Base-by-base conservation (phyloP, 2,888 invertebrate genomes). In the Campoplex capitator region DNA sequence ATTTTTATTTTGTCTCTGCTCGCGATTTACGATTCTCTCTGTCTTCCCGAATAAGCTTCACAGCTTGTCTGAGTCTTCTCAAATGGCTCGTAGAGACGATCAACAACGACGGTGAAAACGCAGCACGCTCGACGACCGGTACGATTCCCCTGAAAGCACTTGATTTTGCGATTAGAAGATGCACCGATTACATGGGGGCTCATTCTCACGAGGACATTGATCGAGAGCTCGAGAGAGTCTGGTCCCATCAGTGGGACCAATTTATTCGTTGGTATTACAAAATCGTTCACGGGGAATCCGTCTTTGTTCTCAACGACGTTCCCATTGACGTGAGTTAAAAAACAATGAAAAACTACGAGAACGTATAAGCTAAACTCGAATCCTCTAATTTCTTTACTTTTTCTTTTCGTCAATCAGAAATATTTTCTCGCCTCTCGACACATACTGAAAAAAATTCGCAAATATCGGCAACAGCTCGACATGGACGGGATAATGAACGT, bases 241-340 rank as follows among this genome's bases (percentile, higher is more conserved):
- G 97, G 97, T 97, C 97, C 88, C 97, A 97, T 91, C 98, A 98
- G 93, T 99, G 99, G 99, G 98, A 98, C 92, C 97, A 97, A 91
- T 98, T 98, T 96, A 96, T 94, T 94, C 96, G 81, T 92, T 97
- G 93, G 96, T 98, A 93, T 96, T 95, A 96, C 91, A 95, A 95
- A 88, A 94, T 96, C n/a, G 93, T 95, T 35, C 95, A 95, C 88
- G 95, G 91, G 3, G 91, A 94, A 74, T 91, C 92, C 8, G 86
- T 93, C 7, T 93, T 94, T 62, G 85, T 92, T 58, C 88, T 89
- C 18, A 92, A 91, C 86, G 92, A 91, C 35, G 89, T 92, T 0
- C 91, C 93, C 0, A 91, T 94, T 77, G 91, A 93, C 77, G 94
- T 94, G 85, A 93, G 93, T 86, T 32, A 38, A 67, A 38, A 67